These are phyloP conservation scores for Chaetodon trifasciatus DNA, from an alignment of 2,797 vertebrate genomes.

Conservation along the genomic window DNA sequence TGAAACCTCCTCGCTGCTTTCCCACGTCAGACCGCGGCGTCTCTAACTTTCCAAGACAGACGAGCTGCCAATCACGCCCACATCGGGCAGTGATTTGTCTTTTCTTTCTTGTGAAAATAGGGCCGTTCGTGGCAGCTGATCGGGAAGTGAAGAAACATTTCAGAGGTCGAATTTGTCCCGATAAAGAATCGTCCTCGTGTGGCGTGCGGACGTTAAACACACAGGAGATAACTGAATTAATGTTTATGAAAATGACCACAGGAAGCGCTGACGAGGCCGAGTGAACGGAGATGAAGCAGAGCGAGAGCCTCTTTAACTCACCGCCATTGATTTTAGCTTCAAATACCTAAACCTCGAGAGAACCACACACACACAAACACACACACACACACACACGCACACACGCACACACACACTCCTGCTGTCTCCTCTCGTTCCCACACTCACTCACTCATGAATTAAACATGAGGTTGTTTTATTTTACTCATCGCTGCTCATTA, in stretches of 20 bases:
- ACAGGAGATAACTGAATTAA: neutral
- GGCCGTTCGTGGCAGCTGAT: neutral
- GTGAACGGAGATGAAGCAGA: slow-evolving; percentile 1
- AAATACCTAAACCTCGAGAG: slow-evolving; percentile 45
- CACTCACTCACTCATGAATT: slow-evolving; percentile 52
- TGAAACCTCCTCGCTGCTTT: too few relatives aligned
- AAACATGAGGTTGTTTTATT: slow-evolving; percentile 50
- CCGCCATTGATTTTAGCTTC: slow-evolving; percentile 59
- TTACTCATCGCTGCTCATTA: slow-evolving; percentile 59
- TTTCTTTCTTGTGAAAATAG: neutral
- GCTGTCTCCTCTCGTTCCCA: slow-evolving; percentile 28
- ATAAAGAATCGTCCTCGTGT: too few relatives aligned
- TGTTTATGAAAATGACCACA: neutral
- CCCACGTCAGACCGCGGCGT: too few relatives aligned
- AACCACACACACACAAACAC: slow-evolving; percentile 25
- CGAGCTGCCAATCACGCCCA: too few relatives aligned
- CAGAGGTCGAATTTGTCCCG: too few relatives aligned
- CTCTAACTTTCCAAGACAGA: too few relatives aligned
- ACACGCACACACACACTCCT: neutral
- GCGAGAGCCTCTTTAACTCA: slow-evolving; percentile 31
- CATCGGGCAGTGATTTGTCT: neutral
- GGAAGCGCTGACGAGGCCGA: neutral
- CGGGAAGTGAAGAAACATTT: too few relatives aligned
- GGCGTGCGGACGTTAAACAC: slow-evolving; percentile 3
- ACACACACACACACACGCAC: slow-evolving; percentile 21